Conservation (phyloP, 2,113 vertebrate species). For the Pogona vitticeps region DNA sequence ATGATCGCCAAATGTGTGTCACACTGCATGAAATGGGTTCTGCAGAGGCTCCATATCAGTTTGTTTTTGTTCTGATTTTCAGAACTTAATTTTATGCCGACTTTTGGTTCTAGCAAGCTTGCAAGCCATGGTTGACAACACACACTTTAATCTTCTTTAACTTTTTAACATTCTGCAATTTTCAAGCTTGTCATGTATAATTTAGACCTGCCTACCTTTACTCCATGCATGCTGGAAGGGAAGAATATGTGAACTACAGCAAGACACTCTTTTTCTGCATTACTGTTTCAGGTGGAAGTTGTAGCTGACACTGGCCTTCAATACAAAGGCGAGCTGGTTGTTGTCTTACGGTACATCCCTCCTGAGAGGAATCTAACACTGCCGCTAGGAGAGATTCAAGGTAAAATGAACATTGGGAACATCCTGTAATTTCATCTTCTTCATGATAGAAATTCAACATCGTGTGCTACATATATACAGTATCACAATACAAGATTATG, state of each 20-base stretch:
- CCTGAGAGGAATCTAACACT: conserved; percentile 86
- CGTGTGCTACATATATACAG: conserved; percentile 25
- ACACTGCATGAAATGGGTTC: background rate
- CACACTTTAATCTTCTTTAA: background rate
- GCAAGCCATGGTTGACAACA: background rate
- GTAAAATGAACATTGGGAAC: conserved; percentile 71
- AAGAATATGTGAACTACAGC: background rate
- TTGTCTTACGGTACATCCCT: conserved; percentile 91
- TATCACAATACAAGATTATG: background rate
- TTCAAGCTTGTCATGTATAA: background rate
- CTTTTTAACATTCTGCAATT: background rate
- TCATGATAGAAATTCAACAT: background rate
- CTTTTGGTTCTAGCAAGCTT: conserved; percentile 7
- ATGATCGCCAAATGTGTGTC: background rate
- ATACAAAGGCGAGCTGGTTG: conserved; percentile 94
- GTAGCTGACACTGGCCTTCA: conserved; percentile 82
- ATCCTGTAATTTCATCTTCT: background rate
- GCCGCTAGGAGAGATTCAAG: conserved; percentile 87
- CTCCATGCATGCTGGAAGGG: background rate
- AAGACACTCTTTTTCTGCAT: background rate
- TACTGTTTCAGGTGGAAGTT: conserved; percentile 77
- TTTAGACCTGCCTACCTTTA: background rate
- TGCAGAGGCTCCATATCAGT: background rate
- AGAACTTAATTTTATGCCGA: background rate
- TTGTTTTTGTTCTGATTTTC: background rate